Conservation (phyloP, 2,888 invertebrate genomes). For the Sarcophaga variegata region DNA sequence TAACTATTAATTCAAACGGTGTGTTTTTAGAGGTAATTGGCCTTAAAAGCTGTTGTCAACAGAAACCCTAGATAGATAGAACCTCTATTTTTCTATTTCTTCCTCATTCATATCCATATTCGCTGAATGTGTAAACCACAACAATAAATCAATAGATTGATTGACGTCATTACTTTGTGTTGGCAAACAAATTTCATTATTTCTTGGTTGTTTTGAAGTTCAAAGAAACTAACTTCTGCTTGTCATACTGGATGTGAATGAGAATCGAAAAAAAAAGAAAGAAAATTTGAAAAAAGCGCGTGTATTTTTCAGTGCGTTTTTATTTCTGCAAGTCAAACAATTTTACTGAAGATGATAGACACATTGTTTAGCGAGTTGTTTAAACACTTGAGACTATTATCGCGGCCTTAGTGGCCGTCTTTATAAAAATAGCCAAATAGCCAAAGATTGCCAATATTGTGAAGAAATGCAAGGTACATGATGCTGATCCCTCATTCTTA, state of each 20-base stretch:
- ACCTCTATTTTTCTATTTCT: not conserved
- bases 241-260: not conserved
- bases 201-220: not conserved
- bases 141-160: slow-evolving; percentile 50
- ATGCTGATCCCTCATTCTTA: too few relatives aligned
- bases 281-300: not conserved
- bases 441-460: too few relatives aligned
- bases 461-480: too few relatives aligned
- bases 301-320: not conserved
- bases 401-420: too few relatives aligned
- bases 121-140: not conserved
- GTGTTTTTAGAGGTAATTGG: too few relatives aligned
- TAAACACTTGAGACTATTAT: too few relatives aligned
- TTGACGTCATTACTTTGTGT: slow-evolving; percentile 40
- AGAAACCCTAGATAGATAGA: not conserved
- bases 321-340: not conserved
- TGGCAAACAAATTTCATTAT: not conserved
- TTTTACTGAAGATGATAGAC: not conserved
- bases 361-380: too few relatives aligned
- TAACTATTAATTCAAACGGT: too few relatives aligned
- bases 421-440: too few relatives aligned
- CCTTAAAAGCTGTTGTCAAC: too few relatives aligned
- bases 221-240: not conserved
- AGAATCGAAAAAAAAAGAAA: not conserved
- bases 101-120: not conserved